These are phyloP conservation scores for Actinernus sp. DNA, from an alignment of 92 coral and sea anemone genomes.

Conservation along the genomic window DNA sequence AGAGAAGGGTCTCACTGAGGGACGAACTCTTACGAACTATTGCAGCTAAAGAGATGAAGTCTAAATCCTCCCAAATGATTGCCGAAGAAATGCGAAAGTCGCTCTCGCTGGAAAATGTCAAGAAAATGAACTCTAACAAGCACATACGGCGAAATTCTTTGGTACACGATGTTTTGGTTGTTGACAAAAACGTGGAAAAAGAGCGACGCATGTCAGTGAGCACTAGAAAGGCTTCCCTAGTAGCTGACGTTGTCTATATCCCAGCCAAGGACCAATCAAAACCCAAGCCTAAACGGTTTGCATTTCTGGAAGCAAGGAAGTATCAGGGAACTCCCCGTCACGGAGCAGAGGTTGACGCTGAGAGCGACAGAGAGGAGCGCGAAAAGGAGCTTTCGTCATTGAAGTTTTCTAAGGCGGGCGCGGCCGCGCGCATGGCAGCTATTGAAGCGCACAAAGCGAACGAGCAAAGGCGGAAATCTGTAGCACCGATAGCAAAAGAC, in stretches of 20 bases:
- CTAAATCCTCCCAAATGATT: conserved; percentile 34
- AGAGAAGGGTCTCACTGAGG: conserved; percentile 32
- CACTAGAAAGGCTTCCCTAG: conserved; percentile 25
- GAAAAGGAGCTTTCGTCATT: conserved; percentile 22
- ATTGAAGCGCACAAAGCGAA: conserved; percentile 21
- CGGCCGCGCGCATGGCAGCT: conserved; percentile 45
- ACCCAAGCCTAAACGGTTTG: neutral
- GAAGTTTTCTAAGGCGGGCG: conserved; percentile 39
- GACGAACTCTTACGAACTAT: conserved; percentile 58
- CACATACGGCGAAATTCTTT: conserved; percentile 40
- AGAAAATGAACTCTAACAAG: conserved; percentile 21
- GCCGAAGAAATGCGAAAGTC: conserved; percentile 38
- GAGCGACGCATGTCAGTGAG: conserved; percentile 32
- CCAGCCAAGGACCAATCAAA: neutral
- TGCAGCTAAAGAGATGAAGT: conserved; percentile 48
- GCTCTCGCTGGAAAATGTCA: conserved; percentile 36
- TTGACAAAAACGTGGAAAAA: conserved; percentile 17
- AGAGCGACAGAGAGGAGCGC: neutral
- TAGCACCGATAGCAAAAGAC: neutral
- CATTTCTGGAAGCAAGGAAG: neutral
- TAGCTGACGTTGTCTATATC: conserved; percentile 26
- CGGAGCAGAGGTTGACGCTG: neutral
- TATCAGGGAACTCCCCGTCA: neutral
- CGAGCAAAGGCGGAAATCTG: conserved; percentile 7
- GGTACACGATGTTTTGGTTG: conserved; percentile 44